Base-by-base conservation (phyloP, 2,113 vertebrate species). In the Cyprinus carpio region DNA sequence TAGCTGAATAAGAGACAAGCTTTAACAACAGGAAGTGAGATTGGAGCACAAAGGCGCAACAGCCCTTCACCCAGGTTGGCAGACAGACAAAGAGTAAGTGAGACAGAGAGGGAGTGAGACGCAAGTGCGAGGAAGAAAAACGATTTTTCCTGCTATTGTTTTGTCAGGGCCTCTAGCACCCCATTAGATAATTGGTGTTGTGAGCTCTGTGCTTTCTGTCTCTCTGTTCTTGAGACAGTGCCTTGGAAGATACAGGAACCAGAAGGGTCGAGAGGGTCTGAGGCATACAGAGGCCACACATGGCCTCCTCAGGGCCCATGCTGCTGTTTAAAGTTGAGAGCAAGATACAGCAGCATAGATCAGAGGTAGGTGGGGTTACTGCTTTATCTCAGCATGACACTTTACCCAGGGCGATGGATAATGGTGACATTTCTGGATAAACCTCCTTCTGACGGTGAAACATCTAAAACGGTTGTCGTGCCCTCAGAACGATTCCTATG, bases 131-230 rank as follows among this genome's bases (percentile, higher is more conserved):
- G 40, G 43, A 56, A 85, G 75, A 76, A 85, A 76, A 84, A 60
- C n/a, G 71, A 72, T 34, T 31, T n/a, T 54, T 40, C 46, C 56
- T 56, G 72, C 56, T 58, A 18, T n/a, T 74, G 74, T 83, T 82
- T 81, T 62, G 62, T 75, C 67, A 46, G 65, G 25, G 20, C 25
- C 75, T 77, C 40, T 51, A 69, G 75, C 84, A 64, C 23, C 75
- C 58, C 76, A 82, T 83, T 85, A 56, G 37, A 65, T 85, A 85
- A 87, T 83, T 85, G 87, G 79, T 43, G 80, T 82, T 58, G 67
- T 83, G 71, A 81, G 84, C 71, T 74, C 34, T 69, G 67, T 72
- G 34, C 54, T 74, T 75, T 51, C 34, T 82, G 18, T 34, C 65
- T 64, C 54, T 74, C 29, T 75, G 80, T 78, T 79, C 31, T 67